Evolutionary conservation across 2,888 invertebrate genomes (phyloP).

Genomic region (Dolichopus griseipennis): DNA sequence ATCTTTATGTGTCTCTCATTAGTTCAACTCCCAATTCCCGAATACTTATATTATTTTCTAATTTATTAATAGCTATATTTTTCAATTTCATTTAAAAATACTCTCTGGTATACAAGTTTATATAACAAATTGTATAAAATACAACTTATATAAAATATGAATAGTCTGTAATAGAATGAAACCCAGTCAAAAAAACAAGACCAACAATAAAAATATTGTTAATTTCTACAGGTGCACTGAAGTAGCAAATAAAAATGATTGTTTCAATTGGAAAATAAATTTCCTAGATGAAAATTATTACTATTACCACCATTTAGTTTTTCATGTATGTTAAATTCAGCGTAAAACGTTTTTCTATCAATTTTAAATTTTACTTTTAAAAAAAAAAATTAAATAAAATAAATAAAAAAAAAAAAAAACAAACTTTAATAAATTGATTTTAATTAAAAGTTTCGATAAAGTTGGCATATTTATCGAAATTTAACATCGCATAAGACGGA

Average conservation of each 20-base stretch:
- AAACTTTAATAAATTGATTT: conserved; percentile 6
- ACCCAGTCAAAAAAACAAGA: background rate
- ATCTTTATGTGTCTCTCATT: too few species aligned
- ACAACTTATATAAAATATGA: too few species aligned
- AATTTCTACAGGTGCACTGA: conserved; percentile 1
- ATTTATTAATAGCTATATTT: too few species aligned
- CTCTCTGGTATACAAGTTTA: too few species aligned
- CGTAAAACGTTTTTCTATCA: background rate
- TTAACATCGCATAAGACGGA: background rate
- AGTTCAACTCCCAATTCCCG: too few species aligned
- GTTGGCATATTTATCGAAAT: conserved; percentile 1
- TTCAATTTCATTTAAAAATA: too few species aligned
- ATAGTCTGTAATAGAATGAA: too few species aligned
- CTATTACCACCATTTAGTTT: background rate
- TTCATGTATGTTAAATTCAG: background rate
- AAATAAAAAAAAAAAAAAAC: too few species aligned
- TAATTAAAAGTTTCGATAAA: conserved; percentile 6
- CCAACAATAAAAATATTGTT: background rate
- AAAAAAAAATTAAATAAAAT: too few species aligned
- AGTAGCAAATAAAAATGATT: background rate
- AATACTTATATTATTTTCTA: too few species aligned
- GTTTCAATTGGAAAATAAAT: background rate
- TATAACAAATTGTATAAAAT: too few species aligned
- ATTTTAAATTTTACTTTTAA: background rate
- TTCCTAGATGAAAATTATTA: background rate